Base-by-base conservation (phyloP, 2,113 vertebrate species). In the Trichechus manatus region DNA sequence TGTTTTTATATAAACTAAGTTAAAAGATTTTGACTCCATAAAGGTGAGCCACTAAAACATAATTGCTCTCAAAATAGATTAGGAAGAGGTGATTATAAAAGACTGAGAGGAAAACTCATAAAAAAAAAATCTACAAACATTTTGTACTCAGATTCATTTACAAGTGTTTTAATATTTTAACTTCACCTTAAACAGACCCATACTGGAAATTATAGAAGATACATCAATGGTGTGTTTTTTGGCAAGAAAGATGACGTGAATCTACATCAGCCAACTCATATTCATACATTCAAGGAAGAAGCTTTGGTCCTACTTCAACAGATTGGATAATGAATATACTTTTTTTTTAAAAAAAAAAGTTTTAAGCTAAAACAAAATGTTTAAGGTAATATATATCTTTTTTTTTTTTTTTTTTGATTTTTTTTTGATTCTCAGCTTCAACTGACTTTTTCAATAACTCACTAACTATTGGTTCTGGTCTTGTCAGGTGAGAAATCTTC, bases 211-310 rank as follows among this genome's bases (percentile, higher is more conserved):
- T 64, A 0, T 36, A 64, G 20, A 78, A 63, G 13, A 59, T 70
- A 61, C 17, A 44, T 56, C 85, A 56, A 50, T 81, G 9, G n/a
- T n/a, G 19, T 63, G 31, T 20, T 42, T 29, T 79, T 68, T 27
- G 5, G 9, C 13, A 79, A 74, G 64, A 94, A 79, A 91, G 6
- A 0, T 20, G 61, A 53, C 88, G 15, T 9, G 42, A 11, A 33
- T 84, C 7, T 91, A 13, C 5, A 47, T 9, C 13, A 72, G 15
- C 19, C 17, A 6, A 56, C 53, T 63, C 33, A 83, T 91, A 29
- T 31, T 90, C 44, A 83, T 27, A 82, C 91, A 23, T 75, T 90
- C 53, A 78, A 79, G 56, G 31, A 88, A 84, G 29, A 93, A 68
- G 8, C 0, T 15, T 84, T 91, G 70, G 42, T 2, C 9, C 13